These are phyloP conservation scores for Acipenser oxyrinchus DNA, from an alignment of 2,797 vertebrate genomes.

Conservation along the genomic window DNA sequence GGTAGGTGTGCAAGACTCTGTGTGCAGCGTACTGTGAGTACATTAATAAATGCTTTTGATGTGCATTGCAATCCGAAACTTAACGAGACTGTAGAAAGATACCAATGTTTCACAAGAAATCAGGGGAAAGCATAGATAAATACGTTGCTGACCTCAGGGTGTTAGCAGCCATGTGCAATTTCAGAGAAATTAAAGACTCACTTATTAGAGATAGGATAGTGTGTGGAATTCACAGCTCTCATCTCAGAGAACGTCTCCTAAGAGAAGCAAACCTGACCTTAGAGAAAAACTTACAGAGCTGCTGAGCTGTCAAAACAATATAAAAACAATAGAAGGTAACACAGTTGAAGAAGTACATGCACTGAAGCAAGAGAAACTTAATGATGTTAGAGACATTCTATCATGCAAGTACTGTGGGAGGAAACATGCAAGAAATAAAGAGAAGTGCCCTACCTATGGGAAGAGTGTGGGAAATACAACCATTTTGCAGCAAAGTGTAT, in stretches of 20 bases:
- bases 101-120: conserved; percentile 16
- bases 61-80: conserved; percentile 20
- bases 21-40: conserved; percentile 7
- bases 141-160: conserved; percentile 22
- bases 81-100: conserved; percentile 20
- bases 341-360: background rate
- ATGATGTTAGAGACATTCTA: background rate
- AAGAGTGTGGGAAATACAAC: background rate
- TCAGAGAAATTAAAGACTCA: conserved; percentile 14
- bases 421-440: background rate
- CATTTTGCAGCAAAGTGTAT: background rate
- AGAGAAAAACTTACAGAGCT: conserved; percentile 9
- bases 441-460: background rate
- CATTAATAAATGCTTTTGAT: conserved; percentile 13
- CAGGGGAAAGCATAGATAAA: conserved; percentile 17
- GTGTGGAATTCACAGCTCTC: background rate
- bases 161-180: conserved; percentile 20
- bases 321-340: background rate
- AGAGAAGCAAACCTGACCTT: conserved; percentile 4
- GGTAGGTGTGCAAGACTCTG: conserved; percentile 19
- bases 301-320: background rate
- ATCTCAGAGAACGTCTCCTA: conserved; percentile 2
- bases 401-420: background rate
- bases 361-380: background rate
- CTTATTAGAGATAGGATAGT: conserved; percentile 12